Evolutionary conservation across 1,140 invertebrate species (phyloP), one percentile per base, ranked within the genome.

Genomic region (Drosophila sulfurigaster): DNA sequence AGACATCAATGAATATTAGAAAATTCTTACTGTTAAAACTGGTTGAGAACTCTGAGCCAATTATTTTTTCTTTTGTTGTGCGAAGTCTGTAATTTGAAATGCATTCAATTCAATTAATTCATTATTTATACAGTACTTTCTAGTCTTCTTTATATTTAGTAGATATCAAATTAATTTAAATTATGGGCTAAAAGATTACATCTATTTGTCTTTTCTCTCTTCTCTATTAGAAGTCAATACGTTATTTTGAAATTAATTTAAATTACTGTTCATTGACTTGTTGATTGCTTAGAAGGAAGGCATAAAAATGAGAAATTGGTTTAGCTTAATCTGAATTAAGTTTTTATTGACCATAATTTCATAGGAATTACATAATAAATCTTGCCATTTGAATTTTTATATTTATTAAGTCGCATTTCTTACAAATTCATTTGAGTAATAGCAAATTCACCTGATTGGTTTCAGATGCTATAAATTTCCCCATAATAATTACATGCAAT

Each of bases 401-500:
- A 8, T 10, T 25, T 25, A 25, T 25, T 25, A 25, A 38, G 10
- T 38, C 6, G 35, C 35, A 43, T 10, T 10, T 2, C 8, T 38
- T 38, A 43, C 41, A 43, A 13, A 43, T 43, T 43, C 13, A 43
- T 43, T 43, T 43, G 41, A 43, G 11, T 43, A 43, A 43, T 49
- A 8, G 48, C 48, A 49, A 49, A 49, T 49, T 2, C 3, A 8
- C 1, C 41, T 30, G 35, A 15, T 63, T 10, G 28, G 35, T 48
- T 64, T 71, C 13, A 35, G 59, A 63, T 35, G 28, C 45, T n/a
- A 28, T 41, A 58, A 54, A 66, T 49, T 25, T 25, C 16, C 8
- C 54, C 11, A 73, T 45, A 52, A 74, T 74, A 74, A 75, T 78
- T 59, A 46, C 58, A 74, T 74, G 75, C 65, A 78, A 74, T 78